These are phyloP conservation scores for Sylvietta virens DNA, from an alignment of 2,113 vertebrate genomes.

Conservation along the genomic window DNA sequence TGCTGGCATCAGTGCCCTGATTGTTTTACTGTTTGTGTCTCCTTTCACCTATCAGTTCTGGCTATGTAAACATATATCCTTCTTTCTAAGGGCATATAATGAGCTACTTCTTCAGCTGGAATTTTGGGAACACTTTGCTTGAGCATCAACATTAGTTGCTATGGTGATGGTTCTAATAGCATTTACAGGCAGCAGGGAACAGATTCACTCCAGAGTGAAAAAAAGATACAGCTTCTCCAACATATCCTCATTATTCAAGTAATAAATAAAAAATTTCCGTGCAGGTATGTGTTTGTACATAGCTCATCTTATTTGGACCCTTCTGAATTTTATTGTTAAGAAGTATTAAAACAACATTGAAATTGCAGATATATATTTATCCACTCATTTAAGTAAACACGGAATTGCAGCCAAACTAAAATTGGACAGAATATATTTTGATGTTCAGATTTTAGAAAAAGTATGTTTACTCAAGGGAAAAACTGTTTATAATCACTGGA, in stretches of 20 bases:
- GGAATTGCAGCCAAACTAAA: neutral
- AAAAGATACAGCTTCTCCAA: neutral
- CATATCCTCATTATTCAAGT: neutral
- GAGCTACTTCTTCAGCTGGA: neutral
- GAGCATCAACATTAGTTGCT: constrained; percentile 40
- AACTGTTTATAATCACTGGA: neutral
- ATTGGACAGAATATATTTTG: neutral
- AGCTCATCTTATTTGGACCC: neutral
- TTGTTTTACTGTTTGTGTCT: neutral
- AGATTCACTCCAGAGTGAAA: neutral
- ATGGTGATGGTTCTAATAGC: constrained; percentile 15
- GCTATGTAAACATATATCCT: neutral
- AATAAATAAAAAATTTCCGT: neutral
- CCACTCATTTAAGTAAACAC: neutral
- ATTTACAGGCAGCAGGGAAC: neutral
- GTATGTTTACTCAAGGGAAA: neutral
- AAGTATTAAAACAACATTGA: neutral
- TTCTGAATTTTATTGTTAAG: neutral
- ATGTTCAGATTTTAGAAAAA: neutral
- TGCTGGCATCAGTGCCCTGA: neutral
- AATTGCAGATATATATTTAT: neutral
- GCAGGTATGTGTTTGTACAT: neutral
- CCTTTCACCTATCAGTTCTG: neutral
- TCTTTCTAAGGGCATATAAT: neutral
- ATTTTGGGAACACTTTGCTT: neutral